Percentiles rank a stretch among this genome's conserved stretches.
These are phyloP conservation scores for Montipora capricornis DNA, from an alignment of 64 coral and sea anemone genomes.

Conservation along the genomic window DNA sequence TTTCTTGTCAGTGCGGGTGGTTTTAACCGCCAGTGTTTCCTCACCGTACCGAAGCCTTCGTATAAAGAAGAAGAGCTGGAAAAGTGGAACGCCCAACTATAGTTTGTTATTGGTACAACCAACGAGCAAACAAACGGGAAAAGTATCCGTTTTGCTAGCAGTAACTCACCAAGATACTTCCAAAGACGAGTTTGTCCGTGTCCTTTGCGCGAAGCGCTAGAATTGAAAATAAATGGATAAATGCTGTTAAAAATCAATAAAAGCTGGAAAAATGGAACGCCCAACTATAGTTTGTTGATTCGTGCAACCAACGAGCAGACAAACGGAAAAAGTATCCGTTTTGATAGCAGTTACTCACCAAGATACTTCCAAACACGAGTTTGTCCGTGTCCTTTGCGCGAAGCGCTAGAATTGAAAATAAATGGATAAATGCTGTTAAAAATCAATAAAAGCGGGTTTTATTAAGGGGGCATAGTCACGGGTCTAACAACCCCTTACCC, in stretches of 20 bases:
- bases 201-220: conserved; percentile 4
- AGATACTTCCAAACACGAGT: conserved; percentile 20
- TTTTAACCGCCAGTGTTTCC: conserved; percentile 12
- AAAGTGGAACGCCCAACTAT: conserved; percentile 10
- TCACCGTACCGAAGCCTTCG: not conserved
- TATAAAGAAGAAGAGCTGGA: conserved; percentile 53
- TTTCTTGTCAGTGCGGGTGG: too few relatives aligned
- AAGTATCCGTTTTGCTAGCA: conserved; percentile 60
- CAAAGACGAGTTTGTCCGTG: conserved; percentile 38
- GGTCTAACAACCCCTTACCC: too few relatives aligned
- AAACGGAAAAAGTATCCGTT: conserved; percentile 26
- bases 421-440: too few relatives aligned
- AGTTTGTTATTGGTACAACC: conserved; percentile 59
- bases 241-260: too few relatives aligned
- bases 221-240: too few relatives aligned
- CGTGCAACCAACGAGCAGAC: conserved; percentile 51
- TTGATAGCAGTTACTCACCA: conserved; percentile 34
- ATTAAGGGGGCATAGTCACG: too few relatives aligned
- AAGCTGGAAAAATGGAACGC: conserved; percentile 17
- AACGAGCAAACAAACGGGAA: conserved; percentile 21
- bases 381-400: conserved; percentile 41
- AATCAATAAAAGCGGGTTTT: too few relatives aligned
- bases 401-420: not conserved
- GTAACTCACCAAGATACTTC: not conserved
- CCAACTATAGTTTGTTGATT: conserved; percentile 60